These are phyloP conservation scores for Acanthaster planci DNA, from an alignment of 35 echinoderm and acorn worm species.

Conservation along the genomic window DNA sequence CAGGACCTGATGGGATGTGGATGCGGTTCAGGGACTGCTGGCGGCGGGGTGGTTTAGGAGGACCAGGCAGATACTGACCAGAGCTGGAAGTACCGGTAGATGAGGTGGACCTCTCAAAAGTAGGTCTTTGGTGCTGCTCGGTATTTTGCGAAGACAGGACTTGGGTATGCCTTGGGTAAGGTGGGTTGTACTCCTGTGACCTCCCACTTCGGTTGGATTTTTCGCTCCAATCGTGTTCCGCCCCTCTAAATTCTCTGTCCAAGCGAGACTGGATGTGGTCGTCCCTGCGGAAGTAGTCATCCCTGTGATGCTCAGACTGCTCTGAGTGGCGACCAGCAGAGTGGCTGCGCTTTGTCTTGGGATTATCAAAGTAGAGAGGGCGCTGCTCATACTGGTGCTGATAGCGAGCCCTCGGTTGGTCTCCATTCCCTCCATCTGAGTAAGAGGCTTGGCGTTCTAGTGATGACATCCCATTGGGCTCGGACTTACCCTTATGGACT, in stretches of 20 bases:
- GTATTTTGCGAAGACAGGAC: background rate
- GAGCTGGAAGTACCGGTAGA: background rate
- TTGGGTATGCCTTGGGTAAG: background rate
- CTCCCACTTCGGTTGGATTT: background rate
- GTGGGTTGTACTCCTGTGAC: background rate
- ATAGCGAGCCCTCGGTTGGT: constrained; percentile 28
- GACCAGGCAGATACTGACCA: constrained; percentile 29
- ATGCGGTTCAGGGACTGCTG: constrained; percentile 64
- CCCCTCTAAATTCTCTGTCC: background rate
- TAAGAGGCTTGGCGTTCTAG: constrained; percentile 30
- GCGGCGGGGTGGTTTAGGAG: constrained; percentile 63
- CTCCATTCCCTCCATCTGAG: background rate
- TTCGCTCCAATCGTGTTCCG: background rate
- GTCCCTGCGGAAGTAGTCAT: background rate
- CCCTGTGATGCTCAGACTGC: background rate
- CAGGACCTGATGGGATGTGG: constrained; percentile 57
- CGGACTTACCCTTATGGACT: constrained; percentile 5
- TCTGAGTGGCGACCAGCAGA: constrained; percentile 32
- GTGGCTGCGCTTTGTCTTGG: constrained; percentile 23
- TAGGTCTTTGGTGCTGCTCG: background rate
- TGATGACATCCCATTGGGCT: constrained; percentile 42
- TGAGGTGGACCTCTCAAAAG: background rate
- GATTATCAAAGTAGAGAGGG: constrained; percentile 26
- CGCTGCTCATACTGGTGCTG: constrained; percentile 34
- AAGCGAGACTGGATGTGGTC: background rate